phyloP scores from a whole-genome alignment of 2,797 vertebrate genomes.

The Stomatorhinus walkeri region DNA sequence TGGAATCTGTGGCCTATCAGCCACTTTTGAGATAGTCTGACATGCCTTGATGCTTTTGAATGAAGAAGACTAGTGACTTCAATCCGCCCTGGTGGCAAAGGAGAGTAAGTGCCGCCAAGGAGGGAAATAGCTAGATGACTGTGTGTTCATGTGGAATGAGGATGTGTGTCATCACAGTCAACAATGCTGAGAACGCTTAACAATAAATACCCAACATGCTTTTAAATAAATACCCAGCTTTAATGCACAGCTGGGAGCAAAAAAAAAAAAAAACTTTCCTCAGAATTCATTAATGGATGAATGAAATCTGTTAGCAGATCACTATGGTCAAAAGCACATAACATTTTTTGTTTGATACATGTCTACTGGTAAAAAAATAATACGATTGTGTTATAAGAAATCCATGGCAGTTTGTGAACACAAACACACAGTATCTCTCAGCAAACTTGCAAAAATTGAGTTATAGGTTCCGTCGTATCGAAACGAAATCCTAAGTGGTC shows the following conservation, averaged over 20 bases:
- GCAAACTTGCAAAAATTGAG: background rate
- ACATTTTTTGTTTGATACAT: background rate
- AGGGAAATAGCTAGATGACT: background rate
- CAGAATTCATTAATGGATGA: background rate
- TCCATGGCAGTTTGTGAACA: background rate
- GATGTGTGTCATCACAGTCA: background rate
- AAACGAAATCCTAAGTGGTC: background rate
- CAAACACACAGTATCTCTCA: background rate
- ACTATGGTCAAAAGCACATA: background rate
- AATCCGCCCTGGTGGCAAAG: background rate
- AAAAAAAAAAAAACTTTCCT: background rate
- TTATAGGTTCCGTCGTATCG: too few relatives aligned
- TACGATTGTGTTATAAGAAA: background rate
- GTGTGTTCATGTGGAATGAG: background rate
- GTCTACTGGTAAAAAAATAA: background rate
- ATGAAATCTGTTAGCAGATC: background rate
- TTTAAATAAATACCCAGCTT: background rate
- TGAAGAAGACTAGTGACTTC: background rate
- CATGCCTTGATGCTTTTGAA: background rate
- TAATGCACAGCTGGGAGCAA: background rate
- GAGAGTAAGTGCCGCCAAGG: background rate
- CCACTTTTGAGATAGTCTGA: background rate
- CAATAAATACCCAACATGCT: background rate
- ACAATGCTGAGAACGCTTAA: background rate
- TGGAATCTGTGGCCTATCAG: background rate